Evolutionary conservation across 1,140 invertebrate species (phyloP).

Genomic region (Linepithema humile): DNA sequence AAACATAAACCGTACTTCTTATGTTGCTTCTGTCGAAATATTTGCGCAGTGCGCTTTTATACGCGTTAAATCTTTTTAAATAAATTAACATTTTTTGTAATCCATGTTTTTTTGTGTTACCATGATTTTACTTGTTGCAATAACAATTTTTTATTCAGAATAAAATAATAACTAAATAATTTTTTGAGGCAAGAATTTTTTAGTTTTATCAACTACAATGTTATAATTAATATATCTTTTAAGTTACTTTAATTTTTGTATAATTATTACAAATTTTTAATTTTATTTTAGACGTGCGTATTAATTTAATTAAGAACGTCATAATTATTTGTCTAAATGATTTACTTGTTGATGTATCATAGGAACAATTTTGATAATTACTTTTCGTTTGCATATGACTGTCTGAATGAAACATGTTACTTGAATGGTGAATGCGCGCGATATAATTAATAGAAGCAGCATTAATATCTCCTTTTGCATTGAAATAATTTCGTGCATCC

Average conservation of each 20-base stretch:
- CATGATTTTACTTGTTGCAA: neutral
- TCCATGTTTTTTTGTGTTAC: neutral
- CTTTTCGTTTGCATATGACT: conserved; percentile 6
- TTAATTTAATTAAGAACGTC: conserved; percentile 5
- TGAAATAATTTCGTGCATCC: conserved; percentile 20
- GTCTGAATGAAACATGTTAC: conserved; percentile 12
- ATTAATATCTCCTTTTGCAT: conserved; percentile 27
- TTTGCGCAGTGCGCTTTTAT: neutral
- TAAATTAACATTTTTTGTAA: conserved; percentile 15
- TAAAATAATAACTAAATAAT: neutral
- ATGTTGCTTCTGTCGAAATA: neutral
- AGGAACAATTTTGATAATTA: conserved; percentile 6
- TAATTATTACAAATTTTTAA: neutral
- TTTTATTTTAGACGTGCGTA: neutral
- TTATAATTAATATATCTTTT: too few relatives aligned
- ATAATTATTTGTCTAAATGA: neutral
- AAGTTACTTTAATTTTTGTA: too few relatives aligned
- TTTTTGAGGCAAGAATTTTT: neutral
- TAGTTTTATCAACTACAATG: neutral
- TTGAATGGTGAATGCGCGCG: conserved; percentile 1
- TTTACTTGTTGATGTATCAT: conserved; percentile 10
- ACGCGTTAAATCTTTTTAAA: neutral
- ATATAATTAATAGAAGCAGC: conserved; percentile 12
- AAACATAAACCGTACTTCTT: conserved; percentile 13
- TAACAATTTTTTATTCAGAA: neutral